Percentiles rank a stretch among this genome's conserved stretches.
Conservation (phyloP, 1,140 invertebrate species). For the Eriocheir sinensis region DNA sequence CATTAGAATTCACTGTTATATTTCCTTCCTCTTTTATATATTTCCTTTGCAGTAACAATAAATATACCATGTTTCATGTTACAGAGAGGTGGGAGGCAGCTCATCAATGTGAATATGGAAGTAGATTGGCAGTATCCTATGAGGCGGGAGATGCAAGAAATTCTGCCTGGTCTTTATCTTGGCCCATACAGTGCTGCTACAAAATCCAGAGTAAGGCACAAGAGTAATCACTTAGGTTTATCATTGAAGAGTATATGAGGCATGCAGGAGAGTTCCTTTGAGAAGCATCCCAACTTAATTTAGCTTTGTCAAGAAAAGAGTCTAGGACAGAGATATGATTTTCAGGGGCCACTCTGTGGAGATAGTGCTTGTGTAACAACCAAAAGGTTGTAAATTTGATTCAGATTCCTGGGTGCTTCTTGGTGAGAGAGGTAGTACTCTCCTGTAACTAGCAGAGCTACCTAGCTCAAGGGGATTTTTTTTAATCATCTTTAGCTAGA, state of each 20-base stretch:
- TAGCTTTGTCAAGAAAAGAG: too few species aligned
- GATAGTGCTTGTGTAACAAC: too few species aligned
- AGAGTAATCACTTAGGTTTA: too few species aligned
- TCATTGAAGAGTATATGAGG: too few species aligned
- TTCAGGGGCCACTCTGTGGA: too few species aligned
- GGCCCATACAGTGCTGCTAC: slow-evolving; percentile 85
- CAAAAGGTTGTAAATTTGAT: too few species aligned
- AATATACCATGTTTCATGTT: not conserved
- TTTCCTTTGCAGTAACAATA: not conserved
- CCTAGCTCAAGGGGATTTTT: too few species aligned
- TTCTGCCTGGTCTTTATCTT: slow-evolving; percentile 87
- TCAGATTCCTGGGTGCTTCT: too few species aligned
- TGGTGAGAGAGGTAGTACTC: too few species aligned
- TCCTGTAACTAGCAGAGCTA: too few species aligned
- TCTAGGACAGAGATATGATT: too few species aligned
- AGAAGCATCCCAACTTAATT: not conserved
- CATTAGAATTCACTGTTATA: not conserved
- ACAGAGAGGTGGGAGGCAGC: not conserved
- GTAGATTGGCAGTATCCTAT: slow-evolving; percentile 86
- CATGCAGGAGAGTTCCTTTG: not conserved
- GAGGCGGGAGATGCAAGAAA: slow-evolving; percentile 88
- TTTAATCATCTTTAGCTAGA: too few species aligned
- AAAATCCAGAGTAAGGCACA: slow-evolving; percentile 80
- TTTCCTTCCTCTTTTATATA: not conserved
- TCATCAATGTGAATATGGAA: slow-evolving; percentile 58